Conservation (phyloP, 2,888 invertebrate genomes). For the Acleris laterana region DNA sequence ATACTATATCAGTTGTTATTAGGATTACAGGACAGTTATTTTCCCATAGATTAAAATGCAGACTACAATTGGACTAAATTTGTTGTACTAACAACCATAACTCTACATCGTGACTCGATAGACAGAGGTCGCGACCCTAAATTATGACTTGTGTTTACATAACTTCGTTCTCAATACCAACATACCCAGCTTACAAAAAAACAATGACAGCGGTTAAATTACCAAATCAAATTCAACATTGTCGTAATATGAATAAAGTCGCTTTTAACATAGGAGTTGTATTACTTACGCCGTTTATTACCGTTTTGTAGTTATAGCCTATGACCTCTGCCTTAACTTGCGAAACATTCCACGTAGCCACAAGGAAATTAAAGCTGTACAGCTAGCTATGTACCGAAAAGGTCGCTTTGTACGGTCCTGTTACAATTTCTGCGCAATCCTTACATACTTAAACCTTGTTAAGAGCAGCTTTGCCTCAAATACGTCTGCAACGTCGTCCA, state of each 20-base stretch:
- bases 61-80: too few species aligned
- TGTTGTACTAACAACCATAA: background rate
- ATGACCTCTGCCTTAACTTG: conserved; percentile 6
- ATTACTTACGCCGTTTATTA: too few species aligned
- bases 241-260: too few species aligned
- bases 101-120: background rate
- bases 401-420: conserved; percentile 16
- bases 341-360: conserved; percentile 16
- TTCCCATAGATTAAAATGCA: too few species aligned
- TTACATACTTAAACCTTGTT: background rate
- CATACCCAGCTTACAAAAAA: background rate
- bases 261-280: too few species aligned
- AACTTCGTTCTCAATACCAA: conserved; percentile 23
- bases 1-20: too few species aligned
- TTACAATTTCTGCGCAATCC: background rate
- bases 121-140: conserved; percentile 16
- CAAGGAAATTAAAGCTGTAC: conserved; percentile 19
- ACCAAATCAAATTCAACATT: too few species aligned
- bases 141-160: conserved; percentile 28
- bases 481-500: too few species aligned
- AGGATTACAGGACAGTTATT: too few species aligned
- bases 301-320: background rate
- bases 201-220: too few species aligned
- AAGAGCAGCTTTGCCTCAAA: too few species aligned
- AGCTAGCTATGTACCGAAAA: conserved; percentile 15